Evolutionary conservation across 2,888 invertebrate genomes (phyloP).

Genomic region (Dione juno): DNA sequence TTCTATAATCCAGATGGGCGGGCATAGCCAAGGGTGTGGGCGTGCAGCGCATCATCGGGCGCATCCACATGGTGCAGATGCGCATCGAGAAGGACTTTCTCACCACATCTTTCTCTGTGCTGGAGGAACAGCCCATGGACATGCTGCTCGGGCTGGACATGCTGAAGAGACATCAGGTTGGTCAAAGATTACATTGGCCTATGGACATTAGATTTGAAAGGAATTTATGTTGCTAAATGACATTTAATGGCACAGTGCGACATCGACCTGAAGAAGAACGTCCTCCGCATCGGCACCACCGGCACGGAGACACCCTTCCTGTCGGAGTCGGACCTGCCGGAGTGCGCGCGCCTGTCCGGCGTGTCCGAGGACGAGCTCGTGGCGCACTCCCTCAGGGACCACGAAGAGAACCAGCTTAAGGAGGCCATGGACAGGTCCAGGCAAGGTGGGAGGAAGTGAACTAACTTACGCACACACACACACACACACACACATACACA

Average conservation of each 20-base stretch:
- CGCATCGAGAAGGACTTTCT: slow-evolving; percentile 97
- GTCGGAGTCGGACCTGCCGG: slow-evolving; percentile 86
- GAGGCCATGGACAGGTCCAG: slow-evolving; percentile 89
- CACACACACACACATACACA: not conserved
- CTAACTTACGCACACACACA: not conserved
- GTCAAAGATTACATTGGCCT: not conserved
- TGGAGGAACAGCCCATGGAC: slow-evolving; percentile 99
- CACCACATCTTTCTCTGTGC: slow-evolving; percentile 97
- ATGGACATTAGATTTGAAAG: too few species aligned
- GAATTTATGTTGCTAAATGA: too few species aligned
- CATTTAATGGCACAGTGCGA: slow-evolving; percentile 88
- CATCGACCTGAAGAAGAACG: slow-evolving; percentile 94
- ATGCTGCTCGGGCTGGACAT: slow-evolving; percentile 98
- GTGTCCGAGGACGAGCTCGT: slow-evolving; percentile 86
- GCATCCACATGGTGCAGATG: slow-evolving; percentile 98
- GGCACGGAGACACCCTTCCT: slow-evolving; percentile 95
- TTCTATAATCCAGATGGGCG: slow-evolving; percentile 87
- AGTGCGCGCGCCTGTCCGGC: slow-evolving; percentile 91
- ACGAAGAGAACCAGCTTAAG: slow-evolving; percentile 88
- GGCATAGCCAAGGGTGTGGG: slow-evolving; percentile 99
- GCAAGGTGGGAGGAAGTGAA: slow-evolving; percentile 76
- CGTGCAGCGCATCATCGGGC: slow-evolving; percentile 96
- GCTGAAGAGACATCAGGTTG: slow-evolving; percentile 96
- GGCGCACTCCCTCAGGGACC: slow-evolving; percentile 75
- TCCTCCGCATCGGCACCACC: slow-evolving; percentile 96